A percentile compares a stretch with the other conserved stretches of the same genome.
phyloP scores from a whole-genome alignment of 2,888 invertebrate species.

The Leucophenga montana region DNA sequence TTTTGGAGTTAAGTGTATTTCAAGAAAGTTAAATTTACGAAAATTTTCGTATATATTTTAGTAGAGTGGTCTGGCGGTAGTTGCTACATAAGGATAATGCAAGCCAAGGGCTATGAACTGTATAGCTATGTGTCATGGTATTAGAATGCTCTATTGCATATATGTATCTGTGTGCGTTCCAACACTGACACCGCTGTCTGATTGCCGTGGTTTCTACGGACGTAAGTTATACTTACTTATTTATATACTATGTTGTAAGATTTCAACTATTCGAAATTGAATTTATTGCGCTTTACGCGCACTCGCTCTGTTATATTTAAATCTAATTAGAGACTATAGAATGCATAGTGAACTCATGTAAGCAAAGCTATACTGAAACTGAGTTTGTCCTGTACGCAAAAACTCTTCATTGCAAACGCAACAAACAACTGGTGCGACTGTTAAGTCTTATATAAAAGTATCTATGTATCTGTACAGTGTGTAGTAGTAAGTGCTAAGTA shows the following conservation, averaged over 20 bases:
- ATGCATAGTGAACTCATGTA: too few species aligned
- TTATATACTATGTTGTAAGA: neutral
- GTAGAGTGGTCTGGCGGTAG: neutral
- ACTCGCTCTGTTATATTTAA: conserved; percentile 18
- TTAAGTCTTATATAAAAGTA: too few species aligned
- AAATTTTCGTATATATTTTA: conserved; percentile 48
- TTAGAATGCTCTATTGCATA: neutral
- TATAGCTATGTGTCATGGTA: neutral
- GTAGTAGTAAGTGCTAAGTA: too few species aligned
- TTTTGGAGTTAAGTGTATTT: conserved; percentile 67
- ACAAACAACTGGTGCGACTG: too few species aligned
- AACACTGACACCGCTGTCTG: neutral
- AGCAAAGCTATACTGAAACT: too few species aligned
- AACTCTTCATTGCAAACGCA: too few species aligned
- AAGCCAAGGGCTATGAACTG: conserved; percentile 27
- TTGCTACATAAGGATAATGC: neutral
- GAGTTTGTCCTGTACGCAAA: too few species aligned
- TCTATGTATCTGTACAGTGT: too few species aligned
- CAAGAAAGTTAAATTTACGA: conserved; percentile 68
- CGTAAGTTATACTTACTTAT: neutral
- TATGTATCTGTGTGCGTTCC: neutral
- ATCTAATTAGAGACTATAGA: conserved; percentile 18
- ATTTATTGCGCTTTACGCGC: conserved; percentile 25
- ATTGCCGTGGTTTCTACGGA: conserved; percentile 1
- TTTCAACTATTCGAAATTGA: conserved; percentile 20